Percentiles rank a stretch among this genome's conserved stretches.
phyloP scores from a whole-genome alignment of 30 jellyfish, hydroid and myxozoan species.

The Mastigias papua region DNA sequence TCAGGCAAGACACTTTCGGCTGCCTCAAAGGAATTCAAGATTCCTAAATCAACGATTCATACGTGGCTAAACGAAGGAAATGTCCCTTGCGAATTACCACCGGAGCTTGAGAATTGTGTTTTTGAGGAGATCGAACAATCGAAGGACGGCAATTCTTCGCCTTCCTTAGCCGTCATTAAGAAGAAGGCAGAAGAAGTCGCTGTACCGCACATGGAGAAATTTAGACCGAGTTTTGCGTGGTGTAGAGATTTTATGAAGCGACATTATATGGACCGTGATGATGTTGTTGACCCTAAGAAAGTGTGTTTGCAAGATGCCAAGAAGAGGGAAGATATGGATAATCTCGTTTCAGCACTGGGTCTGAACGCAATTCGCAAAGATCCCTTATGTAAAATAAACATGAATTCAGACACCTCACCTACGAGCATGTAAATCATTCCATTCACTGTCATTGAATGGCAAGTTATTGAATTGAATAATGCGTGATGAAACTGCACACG shows the following conservation, averaged over 20 bases:
- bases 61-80: conserved; percentile 83
- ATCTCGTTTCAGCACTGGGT: conserved; percentile 74
- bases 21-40: conserved; percentile 73
- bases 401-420: background rate
- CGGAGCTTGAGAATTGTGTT: conserved; percentile 70
- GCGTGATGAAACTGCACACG: background rate
- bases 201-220: conserved; percentile 64
- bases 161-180: conserved; percentile 56
- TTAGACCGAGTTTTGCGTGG: conserved; percentile 83
- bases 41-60: conserved; percentile 80
- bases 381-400: background rate
- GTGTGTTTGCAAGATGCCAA: conserved; percentile 33
- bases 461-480: background rate
- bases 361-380: conserved; percentile 24
- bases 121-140: conserved; percentile 65
- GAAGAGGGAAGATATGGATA: conserved; percentile 20
- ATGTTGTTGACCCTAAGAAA: conserved; percentile 51
- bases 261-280: conserved; percentile 66
- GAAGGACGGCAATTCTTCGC: conserved; percentile 64
- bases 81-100: conserved; percentile 69
- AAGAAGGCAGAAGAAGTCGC: conserved; percentile 80
- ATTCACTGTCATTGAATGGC: background rate
- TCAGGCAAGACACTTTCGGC: conserved; percentile 76
- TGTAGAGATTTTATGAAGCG: conserved; percentile 85
- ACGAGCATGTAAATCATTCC: background rate